Base-by-base conservation (phyloP, 2,113 vertebrate genomes). In the Callocephalon fimbriatum region DNA sequence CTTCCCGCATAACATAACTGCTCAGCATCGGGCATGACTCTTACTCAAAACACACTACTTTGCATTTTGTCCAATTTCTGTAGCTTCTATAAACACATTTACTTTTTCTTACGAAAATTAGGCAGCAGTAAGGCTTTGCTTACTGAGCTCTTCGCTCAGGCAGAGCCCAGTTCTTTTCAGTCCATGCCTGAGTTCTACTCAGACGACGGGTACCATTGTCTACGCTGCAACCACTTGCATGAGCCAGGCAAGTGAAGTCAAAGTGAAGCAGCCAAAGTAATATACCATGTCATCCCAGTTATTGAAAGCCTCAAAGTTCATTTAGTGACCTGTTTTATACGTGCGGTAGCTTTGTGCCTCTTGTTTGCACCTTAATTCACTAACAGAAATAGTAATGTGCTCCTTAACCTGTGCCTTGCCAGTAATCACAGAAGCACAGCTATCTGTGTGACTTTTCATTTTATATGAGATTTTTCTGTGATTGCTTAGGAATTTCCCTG, bases 131-230 rank as follows among this genome's bases (percentile, higher is more conserved):
- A 44, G 44, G 10, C 53, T 54, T 75, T 73, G 26, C 42, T 86
- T 80, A 32, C 19, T 74, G 67, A 83, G 31, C 54, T 79, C 17
- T 53, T 65, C 32, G 25, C 38, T 73, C 26, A 35, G 35, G 45
- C 44, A 76, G 37, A 78, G 19, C 20, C 15, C 23, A 8, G 20
- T 67, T 91, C 12, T 78, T 65, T 25, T 32, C 76, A 58, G 32
- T n/a, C 32, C 32, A 22, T 58, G 13, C 19, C 54, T 58, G 54
- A 58, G 32, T 58, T 58, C 32, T 58, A 0, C 58, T 76, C 0
- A 0, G n/a, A 27, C 1, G 3, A 68, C 2, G 3, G 38, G 12
- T 65, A 14, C 37, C 4, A 0, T 80, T 79, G 48, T 56, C 71
- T 85, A 2, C 0, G 0, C 48, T 65, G 40, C 48, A 82, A 15